phyloP scores from a whole-genome alignment of 1,140 invertebrate genomes.

The Drosophila simulans region DNA sequence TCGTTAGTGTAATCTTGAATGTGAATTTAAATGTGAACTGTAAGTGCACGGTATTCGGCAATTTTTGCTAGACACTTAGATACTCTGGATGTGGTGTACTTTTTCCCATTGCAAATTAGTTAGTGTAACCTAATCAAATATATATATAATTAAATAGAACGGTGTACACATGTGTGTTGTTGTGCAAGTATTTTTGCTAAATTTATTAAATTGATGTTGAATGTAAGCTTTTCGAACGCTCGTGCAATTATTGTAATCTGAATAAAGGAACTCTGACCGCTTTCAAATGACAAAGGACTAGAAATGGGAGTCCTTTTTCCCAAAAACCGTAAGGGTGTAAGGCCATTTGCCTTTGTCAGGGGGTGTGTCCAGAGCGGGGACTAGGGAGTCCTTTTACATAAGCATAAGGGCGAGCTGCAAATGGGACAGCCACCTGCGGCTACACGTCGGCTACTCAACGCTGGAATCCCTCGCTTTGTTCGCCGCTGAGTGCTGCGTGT shows the following conservation, averaged over 20 bases:
- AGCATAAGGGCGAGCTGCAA: constrained; percentile 44
- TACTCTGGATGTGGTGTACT: constrained; percentile 43
- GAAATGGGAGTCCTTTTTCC: constrained; percentile 9
- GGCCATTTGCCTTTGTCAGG: constrained; percentile 8
- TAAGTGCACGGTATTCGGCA: constrained; percentile 7
- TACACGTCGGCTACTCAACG: constrained; percentile 54
- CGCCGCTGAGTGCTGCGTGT: constrained; percentile 22
- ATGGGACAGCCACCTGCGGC: constrained; percentile 66
- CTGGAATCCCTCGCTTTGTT: constrained; percentile 25
- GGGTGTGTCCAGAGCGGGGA: constrained; percentile 21
- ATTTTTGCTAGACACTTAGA: constrained; percentile 24
- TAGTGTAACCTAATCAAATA: constrained; percentile 65
- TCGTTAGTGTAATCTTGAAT: constrained; percentile 40
- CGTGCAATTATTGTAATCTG: constrained; percentile 32
- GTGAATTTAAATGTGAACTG: constrained; percentile 30
- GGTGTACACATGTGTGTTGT: constrained; percentile 29
- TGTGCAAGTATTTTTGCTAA: constrained; percentile 62
- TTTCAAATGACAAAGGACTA: constrained; percentile 18
- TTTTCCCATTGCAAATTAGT: constrained; percentile 57
- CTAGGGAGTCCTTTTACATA: constrained; percentile 57
- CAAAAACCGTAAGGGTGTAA: constrained; percentile 3
- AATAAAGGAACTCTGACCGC: constrained; percentile 8
- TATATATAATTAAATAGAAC: constrained; percentile 28
- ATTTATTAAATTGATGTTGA: constrained; percentile 49
- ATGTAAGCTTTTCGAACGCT: constrained; percentile 25